phyloP scores from a whole-genome alignment of 2,888 invertebrate genomes.

The Agrochola circellaris region DNA sequence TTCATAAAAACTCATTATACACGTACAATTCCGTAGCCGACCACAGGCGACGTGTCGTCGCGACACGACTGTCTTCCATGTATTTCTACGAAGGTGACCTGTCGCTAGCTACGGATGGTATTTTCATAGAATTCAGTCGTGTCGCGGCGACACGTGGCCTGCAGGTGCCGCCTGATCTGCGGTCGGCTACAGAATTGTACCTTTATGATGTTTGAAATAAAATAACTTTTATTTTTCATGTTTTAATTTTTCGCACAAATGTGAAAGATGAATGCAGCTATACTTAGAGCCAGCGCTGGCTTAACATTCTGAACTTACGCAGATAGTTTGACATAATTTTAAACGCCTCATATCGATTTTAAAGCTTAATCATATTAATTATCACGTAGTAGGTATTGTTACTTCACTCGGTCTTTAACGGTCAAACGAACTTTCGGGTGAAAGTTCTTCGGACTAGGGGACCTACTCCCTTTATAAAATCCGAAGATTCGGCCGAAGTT shows the following conservation, averaged over 20 bases:
- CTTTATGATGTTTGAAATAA: not conserved
- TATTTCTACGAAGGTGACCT: too few species aligned
- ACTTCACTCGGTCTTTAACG: not conserved
- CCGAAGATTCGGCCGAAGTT: too few species aligned
- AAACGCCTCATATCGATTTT: not conserved
- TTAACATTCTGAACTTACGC: not conserved
- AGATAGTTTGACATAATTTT: not conserved
- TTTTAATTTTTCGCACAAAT: not conserved
- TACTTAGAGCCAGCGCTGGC: not conserved
- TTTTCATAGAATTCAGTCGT: too few species aligned
- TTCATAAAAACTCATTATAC: not conserved
- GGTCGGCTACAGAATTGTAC: too few species aligned
- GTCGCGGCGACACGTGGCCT: too few species aligned
- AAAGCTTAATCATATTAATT: not conserved
- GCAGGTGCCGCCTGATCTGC: too few species aligned
- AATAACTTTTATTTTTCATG: not conserved
- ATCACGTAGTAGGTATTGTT: not conserved
- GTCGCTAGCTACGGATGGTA: too few species aligned
- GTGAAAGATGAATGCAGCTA: not conserved
- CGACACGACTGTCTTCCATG: too few species aligned
- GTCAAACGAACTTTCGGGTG: not conserved
- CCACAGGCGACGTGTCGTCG: too few species aligned
- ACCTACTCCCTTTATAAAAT: too few species aligned
- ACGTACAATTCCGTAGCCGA: too few species aligned
- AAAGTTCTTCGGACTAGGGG: not conserved